A percentile compares a stretch with the other conserved stretches of the same genome.
These are phyloP conservation scores for Drosophila barbarae DNA, from an alignment of 2,888 invertebrate species.

Conservation along the genomic window DNA sequence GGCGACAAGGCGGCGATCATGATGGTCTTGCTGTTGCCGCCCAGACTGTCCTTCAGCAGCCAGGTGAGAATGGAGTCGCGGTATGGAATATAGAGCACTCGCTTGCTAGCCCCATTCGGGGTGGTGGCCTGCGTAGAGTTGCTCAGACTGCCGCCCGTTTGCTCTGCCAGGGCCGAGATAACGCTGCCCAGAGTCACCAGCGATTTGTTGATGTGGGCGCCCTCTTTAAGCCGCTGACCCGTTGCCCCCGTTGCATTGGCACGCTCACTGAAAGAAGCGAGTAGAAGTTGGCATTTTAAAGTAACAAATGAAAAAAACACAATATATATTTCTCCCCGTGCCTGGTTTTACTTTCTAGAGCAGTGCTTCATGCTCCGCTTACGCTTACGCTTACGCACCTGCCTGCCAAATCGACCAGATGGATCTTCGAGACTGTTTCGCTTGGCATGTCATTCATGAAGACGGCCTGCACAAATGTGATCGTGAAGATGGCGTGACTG, in stretches of 20 bases:
- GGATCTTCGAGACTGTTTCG: constrained; percentile 94
- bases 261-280: constrained; percentile 84
- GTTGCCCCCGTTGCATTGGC: constrained; percentile 95
- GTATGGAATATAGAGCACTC: constrained; percentile 89
- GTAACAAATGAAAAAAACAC: background rate
- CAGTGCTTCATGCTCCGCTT: constrained; percentile 49
- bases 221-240: constrained; percentile 93
- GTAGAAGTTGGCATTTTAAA: background rate
- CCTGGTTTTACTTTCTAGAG: constrained; percentile 31
- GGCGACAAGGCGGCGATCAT: constrained; percentile 93
- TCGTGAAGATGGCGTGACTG: constrained; percentile 94
- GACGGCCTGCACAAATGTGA: constrained; percentile 93
- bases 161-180: constrained; percentile 90
- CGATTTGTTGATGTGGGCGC: constrained; percentile 94
- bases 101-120: constrained; percentile 79
- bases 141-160: constrained; percentile 69
- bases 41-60: constrained; percentile 92
- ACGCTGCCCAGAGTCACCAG: constrained; percentile 92
- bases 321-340: background rate
- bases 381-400: constrained; percentile 81
- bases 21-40: constrained; percentile 94
- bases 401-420: constrained; percentile 93
- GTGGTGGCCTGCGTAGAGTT: constrained; percentile 73
- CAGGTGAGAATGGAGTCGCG: constrained; percentile 93
- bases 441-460: constrained; percentile 93